Evolutionary conservation across 2,113 vertebrate genomes (phyloP).

Genomic region (Hyaena hyaena): DNA sequence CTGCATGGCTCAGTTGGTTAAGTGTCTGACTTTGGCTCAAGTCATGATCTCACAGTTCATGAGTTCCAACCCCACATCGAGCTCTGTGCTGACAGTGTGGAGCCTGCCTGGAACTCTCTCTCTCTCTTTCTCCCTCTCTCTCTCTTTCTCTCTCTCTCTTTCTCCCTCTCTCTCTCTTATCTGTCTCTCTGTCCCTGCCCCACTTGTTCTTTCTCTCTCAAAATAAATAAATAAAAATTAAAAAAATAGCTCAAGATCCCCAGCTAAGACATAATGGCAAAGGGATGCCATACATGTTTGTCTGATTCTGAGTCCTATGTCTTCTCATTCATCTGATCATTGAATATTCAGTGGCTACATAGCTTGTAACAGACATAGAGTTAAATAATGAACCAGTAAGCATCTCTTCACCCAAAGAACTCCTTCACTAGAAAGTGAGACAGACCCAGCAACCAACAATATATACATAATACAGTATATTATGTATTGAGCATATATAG

Average conservation of each 20-base stretch:
- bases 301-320: background rate
- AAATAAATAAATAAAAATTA: no score
- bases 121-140: no score
- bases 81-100: no score
- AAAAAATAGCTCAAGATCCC: slow-evolving; percentile 14
- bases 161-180: no score
- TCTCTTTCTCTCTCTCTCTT: no score
- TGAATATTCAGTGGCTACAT: background rate
- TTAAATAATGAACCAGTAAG: background rate
- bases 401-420: background rate
- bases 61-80: no score
- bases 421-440: background rate
- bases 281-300: background rate
- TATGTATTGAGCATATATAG: background rate
- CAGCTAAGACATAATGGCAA: background rate
- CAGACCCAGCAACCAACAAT: background rate
- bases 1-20: no score
- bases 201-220: no score
- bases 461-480: background rate
- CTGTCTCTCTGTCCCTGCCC: no score
- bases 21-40: no score
- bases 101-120: no score
- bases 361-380: background rate
- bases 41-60: no score
- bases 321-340: background rate